phyloP scores from a whole-genome alignment of 2,888 invertebrate species.

The Anarsia innoxiella region DNA sequence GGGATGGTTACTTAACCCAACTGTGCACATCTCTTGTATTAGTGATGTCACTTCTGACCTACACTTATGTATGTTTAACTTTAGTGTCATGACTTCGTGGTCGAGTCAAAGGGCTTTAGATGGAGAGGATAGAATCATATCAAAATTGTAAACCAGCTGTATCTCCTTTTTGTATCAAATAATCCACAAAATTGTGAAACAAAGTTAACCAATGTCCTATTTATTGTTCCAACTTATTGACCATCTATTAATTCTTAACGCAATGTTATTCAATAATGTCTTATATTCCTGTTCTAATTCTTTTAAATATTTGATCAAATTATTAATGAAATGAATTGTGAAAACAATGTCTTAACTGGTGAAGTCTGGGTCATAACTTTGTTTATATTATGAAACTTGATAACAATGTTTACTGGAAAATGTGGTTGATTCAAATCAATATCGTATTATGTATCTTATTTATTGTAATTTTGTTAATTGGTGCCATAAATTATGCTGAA shows the following conservation, averaged over 20 bases:
- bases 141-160: too few relatives aligned
- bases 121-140: slow-evolving; percentile 37
- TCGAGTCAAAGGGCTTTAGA: too few relatives aligned
- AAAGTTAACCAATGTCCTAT: background rate
- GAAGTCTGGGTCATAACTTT: slow-evolving; percentile 21
- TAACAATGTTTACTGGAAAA: slow-evolving; percentile 3
- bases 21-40: slow-evolving; percentile 38
- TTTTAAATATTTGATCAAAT: slow-evolving; percentile 3
- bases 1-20: slow-evolving; percentile 43
- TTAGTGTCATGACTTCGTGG: too few relatives aligned
- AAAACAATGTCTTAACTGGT: slow-evolving; percentile 41
- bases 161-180: too few relatives aligned
- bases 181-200: slow-evolving; percentile 14
- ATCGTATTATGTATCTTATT: slow-evolving; percentile 16
- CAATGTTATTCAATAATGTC: background rate
- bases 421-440: slow-evolving; percentile 7
- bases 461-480: slow-evolving; percentile 29
- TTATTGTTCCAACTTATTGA: slow-evolving; percentile 1
- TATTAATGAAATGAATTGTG: background rate
- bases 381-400: slow-evolving; percentile 12
- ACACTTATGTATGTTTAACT: slow-evolving; percentile 13
- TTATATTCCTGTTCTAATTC: background rate
- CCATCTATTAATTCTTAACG: slow-evolving; percentile 2
- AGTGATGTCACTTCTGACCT: slow-evolving; percentile 21
- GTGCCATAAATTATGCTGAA: slow-evolving; percentile 39